Conservation (phyloP, 1,140 invertebrate species). For the Lepidotrigona ventralis region DNA sequence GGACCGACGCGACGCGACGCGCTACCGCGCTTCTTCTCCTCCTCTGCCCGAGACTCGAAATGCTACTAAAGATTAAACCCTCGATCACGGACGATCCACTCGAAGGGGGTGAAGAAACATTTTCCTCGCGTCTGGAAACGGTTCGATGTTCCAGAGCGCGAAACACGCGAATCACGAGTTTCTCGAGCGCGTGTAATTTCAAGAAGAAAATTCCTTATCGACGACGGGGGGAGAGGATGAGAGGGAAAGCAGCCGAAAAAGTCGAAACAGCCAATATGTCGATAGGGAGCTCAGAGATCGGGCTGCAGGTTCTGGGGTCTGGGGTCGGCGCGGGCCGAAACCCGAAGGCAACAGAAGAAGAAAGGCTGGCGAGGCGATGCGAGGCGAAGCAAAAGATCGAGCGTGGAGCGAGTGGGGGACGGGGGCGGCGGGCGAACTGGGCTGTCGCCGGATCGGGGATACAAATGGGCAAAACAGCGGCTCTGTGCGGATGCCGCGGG, state of each 20-base stretch:
- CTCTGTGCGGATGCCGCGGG: slow-evolving; percentile 73
- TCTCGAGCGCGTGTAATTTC: too few species aligned
- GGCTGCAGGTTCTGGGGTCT: slow-evolving; percentile 24
- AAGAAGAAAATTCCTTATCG: not conserved
- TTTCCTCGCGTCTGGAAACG: too few species aligned
- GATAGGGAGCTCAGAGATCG: not conserved
- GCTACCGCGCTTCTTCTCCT: not conserved
- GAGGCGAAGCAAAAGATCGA: not conserved
- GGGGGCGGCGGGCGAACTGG: slow-evolving; percentile 62
- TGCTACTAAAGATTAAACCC: too few species aligned
- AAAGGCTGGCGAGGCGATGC: slow-evolving; percentile 13
- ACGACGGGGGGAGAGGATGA: not conserved
- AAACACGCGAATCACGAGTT: too few species aligned
- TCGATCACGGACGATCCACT: too few species aligned
- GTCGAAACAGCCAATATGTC: slow-evolving; percentile 58
- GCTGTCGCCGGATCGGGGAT: slow-evolving; percentile 65
- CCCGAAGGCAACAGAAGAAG: slow-evolving; percentile 1
- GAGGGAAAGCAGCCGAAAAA: not conserved
- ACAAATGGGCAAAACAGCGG: slow-evolving; percentile 69
- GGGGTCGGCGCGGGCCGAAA: slow-evolving; percentile 28
- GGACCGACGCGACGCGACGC: not conserved
- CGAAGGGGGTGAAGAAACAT: too few species aligned
- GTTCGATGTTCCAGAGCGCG: too few species aligned
- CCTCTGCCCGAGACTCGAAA: not conserved
- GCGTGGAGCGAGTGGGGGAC: slow-evolving; percentile 23